Percentiles rank a stretch among this genome's conserved stretches.
phyloP scores from a whole-genome alignment of 2,888 invertebrate genomes.

The Melinaea menophilus region DNA sequence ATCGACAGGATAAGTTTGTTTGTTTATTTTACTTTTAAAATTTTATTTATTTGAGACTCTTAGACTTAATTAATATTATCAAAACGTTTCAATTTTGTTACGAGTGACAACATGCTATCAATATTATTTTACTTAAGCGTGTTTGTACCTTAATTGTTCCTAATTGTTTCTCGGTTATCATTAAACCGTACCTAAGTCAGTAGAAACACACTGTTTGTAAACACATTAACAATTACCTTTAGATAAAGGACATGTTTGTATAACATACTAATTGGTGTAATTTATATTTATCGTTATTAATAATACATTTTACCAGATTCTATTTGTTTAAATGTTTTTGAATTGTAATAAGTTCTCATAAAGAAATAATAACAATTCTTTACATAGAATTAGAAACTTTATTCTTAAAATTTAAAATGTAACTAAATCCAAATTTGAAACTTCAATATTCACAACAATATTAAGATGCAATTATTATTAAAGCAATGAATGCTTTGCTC shows the following conservation, averaged over 20 bases:
- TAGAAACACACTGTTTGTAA: background rate
- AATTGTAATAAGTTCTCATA: too few species aligned
- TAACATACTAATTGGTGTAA: background rate
- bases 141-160: background rate
- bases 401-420: background rate
- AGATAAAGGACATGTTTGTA: slow-evolving; percentile 3
- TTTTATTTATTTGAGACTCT: background rate
- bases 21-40: background rate
- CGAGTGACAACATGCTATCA: background rate
- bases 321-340: too few species aligned
- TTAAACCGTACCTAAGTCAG: background rate
- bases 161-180: slow-evolving; percentile 5
- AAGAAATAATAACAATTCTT: too few species aligned
- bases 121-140: background rate
- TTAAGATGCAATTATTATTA: slow-evolving; percentile 10
- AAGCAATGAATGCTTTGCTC: slow-evolving; percentile 25
- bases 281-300: background rate
- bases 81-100: background rate
- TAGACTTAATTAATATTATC: background rate
- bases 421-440: slow-evolving; percentile 1
- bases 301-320: too few species aligned
- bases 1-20: background rate
- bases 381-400: too few species aligned
- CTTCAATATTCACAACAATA: slow-evolving; percentile 17
- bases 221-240: slow-evolving; percentile 2